phyloP scores from a whole-genome alignment of 2,113 vertebrate species.

The Mesitornis unicolor region DNA sequence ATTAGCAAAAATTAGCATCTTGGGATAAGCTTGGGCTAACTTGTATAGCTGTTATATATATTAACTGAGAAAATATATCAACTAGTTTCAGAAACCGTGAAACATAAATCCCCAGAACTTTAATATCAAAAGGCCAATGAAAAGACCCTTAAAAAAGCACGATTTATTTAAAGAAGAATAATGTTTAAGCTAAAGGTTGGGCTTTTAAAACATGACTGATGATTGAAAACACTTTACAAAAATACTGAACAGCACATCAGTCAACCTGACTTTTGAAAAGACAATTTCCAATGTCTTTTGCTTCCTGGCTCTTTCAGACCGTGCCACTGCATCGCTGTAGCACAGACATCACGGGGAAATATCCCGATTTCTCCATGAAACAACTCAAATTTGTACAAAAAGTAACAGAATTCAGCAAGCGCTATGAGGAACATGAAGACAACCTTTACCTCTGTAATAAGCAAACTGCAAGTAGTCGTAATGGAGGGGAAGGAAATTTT shows the following conservation, averaged over 20 bases:
- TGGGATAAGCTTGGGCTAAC: background rate
- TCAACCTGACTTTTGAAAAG: background rate
- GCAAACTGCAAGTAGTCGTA: slow-evolving; percentile 95
- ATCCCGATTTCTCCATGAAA: background rate
- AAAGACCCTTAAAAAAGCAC: background rate
- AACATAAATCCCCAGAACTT: background rate
- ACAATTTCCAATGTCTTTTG: background rate
- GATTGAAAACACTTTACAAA: background rate
- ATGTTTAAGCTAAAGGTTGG: background rate
- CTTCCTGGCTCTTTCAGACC: background rate
- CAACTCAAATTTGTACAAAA: background rate
- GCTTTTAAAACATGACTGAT: background rate
- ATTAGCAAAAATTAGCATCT: background rate
- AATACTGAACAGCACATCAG: background rate
- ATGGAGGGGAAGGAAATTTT: slow-evolving; percentile 94
- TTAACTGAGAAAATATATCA: background rate
- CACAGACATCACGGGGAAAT: rapidly evolving
- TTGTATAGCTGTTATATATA: background rate
- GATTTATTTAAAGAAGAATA: background rate
- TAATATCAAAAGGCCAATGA: background rate
- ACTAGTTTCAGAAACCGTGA: background rate
- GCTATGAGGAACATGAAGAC: rapidly evolving
- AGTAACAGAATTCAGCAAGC: background rate
- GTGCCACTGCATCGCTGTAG: no score
- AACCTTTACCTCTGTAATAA: slow-evolving; percentile 86